phyloP scores from a whole-genome alignment of 2,797 vertebrate species.

The Adrianichthys oophorus region DNA sequence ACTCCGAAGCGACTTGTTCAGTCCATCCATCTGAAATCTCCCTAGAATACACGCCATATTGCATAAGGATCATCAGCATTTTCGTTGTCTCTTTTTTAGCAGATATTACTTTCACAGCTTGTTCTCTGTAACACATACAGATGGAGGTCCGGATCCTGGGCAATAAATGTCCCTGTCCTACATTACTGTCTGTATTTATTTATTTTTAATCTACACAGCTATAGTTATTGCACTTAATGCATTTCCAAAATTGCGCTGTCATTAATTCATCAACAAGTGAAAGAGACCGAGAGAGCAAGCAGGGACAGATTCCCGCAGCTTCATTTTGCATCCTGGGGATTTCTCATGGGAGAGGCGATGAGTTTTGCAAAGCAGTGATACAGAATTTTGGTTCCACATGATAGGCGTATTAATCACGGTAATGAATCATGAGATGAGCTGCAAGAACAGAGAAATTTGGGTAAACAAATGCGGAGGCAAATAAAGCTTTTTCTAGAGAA shows the following conservation, averaged over 20 bases:
- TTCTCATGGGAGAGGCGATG: slow-evolving; percentile 59
- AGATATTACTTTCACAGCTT: slow-evolving; percentile 33
- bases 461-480: slow-evolving; percentile 60
- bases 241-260: slow-evolving; percentile 58
- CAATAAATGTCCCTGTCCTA: slow-evolving; percentile 55
- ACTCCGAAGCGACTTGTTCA: no score
- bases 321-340: slow-evolving; percentile 59
- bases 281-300: slow-evolving; percentile 10
- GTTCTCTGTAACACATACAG: slow-evolving; percentile 42
- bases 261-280: slow-evolving; percentile 65
- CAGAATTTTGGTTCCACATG: slow-evolving; percentile 69
- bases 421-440: slow-evolving; percentile 70
- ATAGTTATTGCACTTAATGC: slow-evolving; percentile 69
- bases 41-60: slow-evolving; percentile 28
- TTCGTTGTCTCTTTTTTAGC: slow-evolving; percentile 13
- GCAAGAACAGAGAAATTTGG: slow-evolving; percentile 54
- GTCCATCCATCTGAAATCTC: slow-evolving; percentile 12
- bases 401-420: slow-evolving; percentile 77
- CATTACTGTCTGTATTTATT: slow-evolving; percentile 64
- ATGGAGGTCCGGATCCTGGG: slow-evolving; percentile 52
- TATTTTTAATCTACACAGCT: slow-evolving; percentile 49
- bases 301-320: slow-evolving; percentile 19
- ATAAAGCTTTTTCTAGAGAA: background rate
- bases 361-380: slow-evolving; percentile 46
- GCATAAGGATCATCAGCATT: slow-evolving; percentile 43